Evolutionary conservation across 2,888 invertebrate species (phyloP).

Genomic region (Euphydryas editha): DNA sequence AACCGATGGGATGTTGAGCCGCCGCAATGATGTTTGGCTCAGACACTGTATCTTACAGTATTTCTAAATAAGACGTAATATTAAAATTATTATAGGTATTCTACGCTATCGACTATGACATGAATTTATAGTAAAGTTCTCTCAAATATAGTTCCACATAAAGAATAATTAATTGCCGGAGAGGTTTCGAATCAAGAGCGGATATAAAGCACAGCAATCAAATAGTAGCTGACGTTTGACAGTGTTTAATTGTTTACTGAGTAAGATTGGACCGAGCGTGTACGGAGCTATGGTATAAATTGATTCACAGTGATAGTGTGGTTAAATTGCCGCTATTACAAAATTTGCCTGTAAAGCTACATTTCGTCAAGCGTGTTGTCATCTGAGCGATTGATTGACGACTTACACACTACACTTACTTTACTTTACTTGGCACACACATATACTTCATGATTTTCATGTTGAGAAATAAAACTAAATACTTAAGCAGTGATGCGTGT

Average conservation of each 20-base stretch:
- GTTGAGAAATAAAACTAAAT: too few species aligned
- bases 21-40: too few species aligned
- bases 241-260: constrained; percentile 14
- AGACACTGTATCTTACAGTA: too few species aligned
- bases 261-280: constrained; percentile 4
- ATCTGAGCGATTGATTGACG: too few species aligned
- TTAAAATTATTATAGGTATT: too few species aligned
- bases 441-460: too few species aligned
- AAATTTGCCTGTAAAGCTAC: not conserved
- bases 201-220: constrained; percentile 3
- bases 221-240: constrained; percentile 7
- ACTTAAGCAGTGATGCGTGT: too few species aligned
- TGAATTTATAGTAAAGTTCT: not conserved
- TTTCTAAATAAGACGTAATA: too few species aligned
- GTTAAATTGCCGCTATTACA: not conserved
- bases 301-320: not conserved
- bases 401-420: too few species aligned
- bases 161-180: constrained; percentile 2
- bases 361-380: not conserved
- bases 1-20: too few species aligned
- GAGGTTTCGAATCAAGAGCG: constrained; percentile 1
- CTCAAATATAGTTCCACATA: not conserved
- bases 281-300: not conserved
- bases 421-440: too few species aligned
- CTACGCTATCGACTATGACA: too few species aligned